Evolutionary conservation across 2,113 vertebrate genomes (phyloP).

Genomic region (Nansenia antarctica): DNA sequence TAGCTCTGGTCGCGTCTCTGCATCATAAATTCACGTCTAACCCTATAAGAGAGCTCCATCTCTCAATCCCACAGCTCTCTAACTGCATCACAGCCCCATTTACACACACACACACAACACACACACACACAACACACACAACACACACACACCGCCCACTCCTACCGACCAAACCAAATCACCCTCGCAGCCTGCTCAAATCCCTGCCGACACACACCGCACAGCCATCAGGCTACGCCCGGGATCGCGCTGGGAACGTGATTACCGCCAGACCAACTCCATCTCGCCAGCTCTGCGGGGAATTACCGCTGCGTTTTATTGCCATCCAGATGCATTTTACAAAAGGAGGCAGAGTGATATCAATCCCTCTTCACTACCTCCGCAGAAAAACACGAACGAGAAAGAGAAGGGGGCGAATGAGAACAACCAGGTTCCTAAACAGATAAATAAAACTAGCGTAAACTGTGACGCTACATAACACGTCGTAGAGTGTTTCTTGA

Average conservation of each 20-base stretch:
- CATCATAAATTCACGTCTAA: constrained; percentile 80
- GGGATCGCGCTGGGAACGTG: constrained; percentile 53
- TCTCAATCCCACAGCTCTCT: constrained; percentile 75
- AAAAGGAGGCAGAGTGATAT: constrained; percentile 28
- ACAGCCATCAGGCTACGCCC: no score
- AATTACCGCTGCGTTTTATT: constrained; percentile 59
- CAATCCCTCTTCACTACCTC: constrained; percentile 16
- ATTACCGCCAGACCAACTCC: constrained; percentile 64
- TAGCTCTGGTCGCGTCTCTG: constrained; percentile 79
- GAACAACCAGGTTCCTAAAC: no score
- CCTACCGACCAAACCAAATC: no score
- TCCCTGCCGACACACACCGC: no score
- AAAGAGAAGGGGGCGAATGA: no score
- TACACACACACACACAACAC: constrained; percentile 34
- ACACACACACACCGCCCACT: neutral
- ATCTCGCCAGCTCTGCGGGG: constrained; percentile 55
- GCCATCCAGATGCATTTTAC: constrained; percentile 26
- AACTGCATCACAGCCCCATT: constrained; percentile 60
- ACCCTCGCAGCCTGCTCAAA: no score
- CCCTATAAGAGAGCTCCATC: constrained; percentile 82
- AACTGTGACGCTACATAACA: no score
- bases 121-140: constrained; percentile 27
- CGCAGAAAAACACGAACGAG: constrained; percentile 13
- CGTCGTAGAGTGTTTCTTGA: no score
- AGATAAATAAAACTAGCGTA: no score